These are phyloP conservation scores for Ammodramus savannarum DNA, from an alignment of 2,113 vertebrate species.

Conservation along the genomic window DNA sequence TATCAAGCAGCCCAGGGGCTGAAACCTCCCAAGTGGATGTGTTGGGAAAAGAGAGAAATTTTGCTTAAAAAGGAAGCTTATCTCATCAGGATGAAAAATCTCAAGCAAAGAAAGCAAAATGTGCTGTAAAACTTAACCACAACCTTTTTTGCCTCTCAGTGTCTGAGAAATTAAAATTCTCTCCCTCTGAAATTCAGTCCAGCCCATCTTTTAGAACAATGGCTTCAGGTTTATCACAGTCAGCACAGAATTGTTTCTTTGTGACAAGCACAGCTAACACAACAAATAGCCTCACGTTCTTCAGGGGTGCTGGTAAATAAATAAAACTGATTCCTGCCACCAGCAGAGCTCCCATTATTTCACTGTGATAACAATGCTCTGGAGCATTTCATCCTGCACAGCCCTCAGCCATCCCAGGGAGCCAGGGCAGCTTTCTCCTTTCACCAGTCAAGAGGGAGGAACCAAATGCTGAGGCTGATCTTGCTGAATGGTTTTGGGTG, in stretches of 20 bases:
- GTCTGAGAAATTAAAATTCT: neutral
- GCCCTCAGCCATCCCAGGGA: neutral
- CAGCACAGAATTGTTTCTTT: neutral
- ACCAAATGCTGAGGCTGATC: neutral
- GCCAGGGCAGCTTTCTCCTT: neutral
- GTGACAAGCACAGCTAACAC: neutral
- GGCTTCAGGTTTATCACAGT: neutral
- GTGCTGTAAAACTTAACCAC: neutral
- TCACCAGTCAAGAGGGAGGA: neutral
- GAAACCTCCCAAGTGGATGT: neutral
- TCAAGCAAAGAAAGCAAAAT: neutral
- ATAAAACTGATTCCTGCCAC: neutral
- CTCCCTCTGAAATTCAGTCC: neutral
- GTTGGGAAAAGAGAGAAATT: neutral
- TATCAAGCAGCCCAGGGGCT: neutral
- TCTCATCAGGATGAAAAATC: neutral
- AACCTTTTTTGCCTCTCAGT: neutral
- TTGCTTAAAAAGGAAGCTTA: neutral
- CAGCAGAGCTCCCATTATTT: neutral
- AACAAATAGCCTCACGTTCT: neutral
- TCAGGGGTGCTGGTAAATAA: neutral
- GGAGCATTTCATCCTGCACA: neutral
- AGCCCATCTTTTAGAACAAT: neutral
- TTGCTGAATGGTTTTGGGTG: neutral
- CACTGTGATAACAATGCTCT: neutral